phyloP scores from a whole-genome alignment of 2,888 invertebrate genomes.

The Himalopsyche tibetana region DNA sequence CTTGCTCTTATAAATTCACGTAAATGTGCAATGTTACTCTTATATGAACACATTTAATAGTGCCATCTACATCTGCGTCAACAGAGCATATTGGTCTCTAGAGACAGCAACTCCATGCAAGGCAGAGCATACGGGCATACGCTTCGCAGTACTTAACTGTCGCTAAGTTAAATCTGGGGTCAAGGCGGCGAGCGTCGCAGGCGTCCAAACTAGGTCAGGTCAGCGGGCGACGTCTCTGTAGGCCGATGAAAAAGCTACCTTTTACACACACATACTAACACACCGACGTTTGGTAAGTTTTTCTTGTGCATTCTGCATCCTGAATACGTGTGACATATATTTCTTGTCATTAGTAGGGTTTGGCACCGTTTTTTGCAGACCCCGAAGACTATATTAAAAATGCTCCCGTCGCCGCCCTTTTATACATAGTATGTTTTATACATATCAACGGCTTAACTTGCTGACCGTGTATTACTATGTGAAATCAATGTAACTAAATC shows the following conservation, averaged over 20 bases:
- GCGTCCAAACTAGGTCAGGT: constrained; percentile 18
- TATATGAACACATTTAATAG: too few species aligned
- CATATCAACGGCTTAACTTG: too few species aligned
- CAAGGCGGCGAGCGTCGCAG: constrained; percentile 36
- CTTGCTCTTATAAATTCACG: too few species aligned
- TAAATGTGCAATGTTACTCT: too few species aligned
- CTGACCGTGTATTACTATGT: background rate
- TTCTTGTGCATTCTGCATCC: constrained; percentile 29
- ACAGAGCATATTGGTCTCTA: background rate
- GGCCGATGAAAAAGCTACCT: background rate
- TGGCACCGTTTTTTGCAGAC: background rate
- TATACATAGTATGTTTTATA: too few species aligned
- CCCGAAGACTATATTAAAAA: background rate
- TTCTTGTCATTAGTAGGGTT: background rate
- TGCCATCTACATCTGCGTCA: background rate
- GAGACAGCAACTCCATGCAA: background rate
- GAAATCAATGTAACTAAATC: too few species aligned
- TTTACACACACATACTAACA: background rate
- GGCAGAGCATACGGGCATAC: background rate
- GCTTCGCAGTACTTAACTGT: constrained; percentile 8
- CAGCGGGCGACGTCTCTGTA: constrained; percentile 38
- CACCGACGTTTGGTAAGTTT: background rate
- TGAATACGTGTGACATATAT: background rate
- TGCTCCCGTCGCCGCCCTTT: background rate
- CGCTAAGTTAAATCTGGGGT: constrained; percentile 31